phyloP scores from a whole-genome alignment of 2,888 invertebrate species.

The Tetanocera ferruginea region DNA sequence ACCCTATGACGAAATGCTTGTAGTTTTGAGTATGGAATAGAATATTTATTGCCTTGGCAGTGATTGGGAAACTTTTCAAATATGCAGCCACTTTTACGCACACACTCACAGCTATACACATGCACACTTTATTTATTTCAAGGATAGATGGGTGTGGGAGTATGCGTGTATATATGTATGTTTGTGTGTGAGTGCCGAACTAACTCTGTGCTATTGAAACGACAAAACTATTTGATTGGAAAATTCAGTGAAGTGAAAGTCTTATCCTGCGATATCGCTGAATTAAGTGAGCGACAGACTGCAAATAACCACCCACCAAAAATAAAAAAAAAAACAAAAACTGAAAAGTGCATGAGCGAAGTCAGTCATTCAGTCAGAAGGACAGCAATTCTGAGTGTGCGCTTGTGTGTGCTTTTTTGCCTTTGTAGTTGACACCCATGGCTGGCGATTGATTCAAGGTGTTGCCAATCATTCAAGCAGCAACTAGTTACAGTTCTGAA shows the following conservation, averaged over 20 bases:
- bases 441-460: slow-evolving; percentile 12
- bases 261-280: slow-evolving; percentile 43
- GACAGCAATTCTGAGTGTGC: background rate
- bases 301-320: background rate
- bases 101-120: slow-evolving; percentile 36
- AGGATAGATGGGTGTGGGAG: slow-evolving; percentile 31
- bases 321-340: background rate
- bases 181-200: background rate
- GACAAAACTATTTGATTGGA: slow-evolving; percentile 63
- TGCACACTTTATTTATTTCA: slow-evolving; percentile 39
- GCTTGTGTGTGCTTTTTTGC: slow-evolving; percentile 16
- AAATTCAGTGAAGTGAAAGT: slow-evolving; percentile 60
- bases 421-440: slow-evolving; percentile 7
- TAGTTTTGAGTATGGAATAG: slow-evolving; percentile 58
- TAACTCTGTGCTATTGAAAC: slow-evolving; percentile 28
- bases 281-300: background rate
- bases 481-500: slow-evolving; percentile 14
- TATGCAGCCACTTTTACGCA: slow-evolving; percentile 55
- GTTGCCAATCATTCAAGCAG: slow-evolving; percentile 32
- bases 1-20: background rate
- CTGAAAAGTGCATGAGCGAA: background rate
- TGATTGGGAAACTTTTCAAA: slow-evolving; percentile 64
- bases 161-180: background rate
- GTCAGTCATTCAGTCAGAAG: background rate
- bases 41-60: slow-evolving; percentile 62